Base-by-base conservation (phyloP, 1,140 invertebrate species). In the Bombus superbus region DNA sequence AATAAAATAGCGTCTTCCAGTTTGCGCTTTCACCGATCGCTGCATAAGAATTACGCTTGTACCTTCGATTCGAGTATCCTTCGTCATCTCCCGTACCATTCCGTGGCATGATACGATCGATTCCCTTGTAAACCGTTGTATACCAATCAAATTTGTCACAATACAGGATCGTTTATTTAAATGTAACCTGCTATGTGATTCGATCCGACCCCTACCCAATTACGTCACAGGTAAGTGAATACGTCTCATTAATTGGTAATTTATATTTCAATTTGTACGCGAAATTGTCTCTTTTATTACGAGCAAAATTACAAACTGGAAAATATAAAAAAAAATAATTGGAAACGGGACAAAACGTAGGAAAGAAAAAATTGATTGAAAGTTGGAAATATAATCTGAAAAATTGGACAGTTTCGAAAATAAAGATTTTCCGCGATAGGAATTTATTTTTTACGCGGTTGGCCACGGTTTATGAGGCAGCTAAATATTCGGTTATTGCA, bases 151-250 rank as follows among this genome's bases (percentile, higher is more conserved):
- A 92, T 94, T 94, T 93, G 91, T 92, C 93, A 94, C 91, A 94
- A 94, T 94, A 94, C 90, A 94, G 91, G 90, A 94, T 94, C 90
- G 92, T 93, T 94, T 93, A 93, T 93, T 93, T 93, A 90, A 93
- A 90, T 92, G 90, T 94, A 92, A 89, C 28, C 47, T 75, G 32
- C 59, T 22, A 66, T 42, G 62, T 82, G 47, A 77, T 32, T n/a
- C 32, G 35, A 85, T 62, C 44, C 59, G 6, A 35, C 18, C 77
- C 69, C 11, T 44, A 28, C 32, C 40, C 44, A 11, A 69, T 47
- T 32, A 69, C 79, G n/a, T 35, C n/a, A 1, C 72, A 84, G 64
- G 76, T 76, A 87, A 88, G 85, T 80, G 10, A 22, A 53, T 53
- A 62, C 28, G 25, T 22, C 42, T 53, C 18, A 44, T 57, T 22